Conservation (phyloP, 2,888 invertebrate genomes). For the Nomada flava region DNA sequence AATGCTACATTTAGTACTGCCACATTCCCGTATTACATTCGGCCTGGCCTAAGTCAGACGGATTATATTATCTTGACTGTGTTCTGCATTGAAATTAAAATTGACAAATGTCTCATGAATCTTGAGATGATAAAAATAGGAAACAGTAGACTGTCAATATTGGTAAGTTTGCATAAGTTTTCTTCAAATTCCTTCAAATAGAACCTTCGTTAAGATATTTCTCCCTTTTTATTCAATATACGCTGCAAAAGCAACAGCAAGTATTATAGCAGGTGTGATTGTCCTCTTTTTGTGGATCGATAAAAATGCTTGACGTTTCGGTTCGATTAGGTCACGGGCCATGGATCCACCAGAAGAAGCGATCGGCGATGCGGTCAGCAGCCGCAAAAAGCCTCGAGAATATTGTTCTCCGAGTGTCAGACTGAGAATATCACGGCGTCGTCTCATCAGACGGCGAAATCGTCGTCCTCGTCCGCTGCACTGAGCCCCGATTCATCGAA, state of each 20-base stretch:
- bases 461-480: conserved; percentile 56
- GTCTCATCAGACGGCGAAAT: conserved; percentile 63
- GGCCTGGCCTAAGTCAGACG: conserved; percentile 4
- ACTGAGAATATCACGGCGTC: conserved; percentile 54
- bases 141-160: too few species aligned
- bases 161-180: neutral
- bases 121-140: too few species aligned
- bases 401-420: conserved; percentile 71
- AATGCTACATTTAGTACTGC: conserved; percentile 19
- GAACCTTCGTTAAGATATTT: neutral
- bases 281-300: neutral
- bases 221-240: neutral
- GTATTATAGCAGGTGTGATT: conserved; percentile 33
- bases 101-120: too few species aligned
- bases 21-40: neutral
- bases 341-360: conserved; percentile 82
- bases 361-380: conserved; percentile 77
- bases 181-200: too few species aligned
- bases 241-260: too few species aligned
- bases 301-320: conserved; percentile 33
- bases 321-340: conserved; percentile 56
- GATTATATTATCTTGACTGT: neutral
- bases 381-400: conserved; percentile 75
- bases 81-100: too few species aligned
- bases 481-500: conserved; percentile 73